A percentile compares a stretch with the other conserved stretches of the same genome.
Evolutionary conservation across 1,140 invertebrate genomes (phyloP).

Genomic region (Papilio aristodemus): DNA sequence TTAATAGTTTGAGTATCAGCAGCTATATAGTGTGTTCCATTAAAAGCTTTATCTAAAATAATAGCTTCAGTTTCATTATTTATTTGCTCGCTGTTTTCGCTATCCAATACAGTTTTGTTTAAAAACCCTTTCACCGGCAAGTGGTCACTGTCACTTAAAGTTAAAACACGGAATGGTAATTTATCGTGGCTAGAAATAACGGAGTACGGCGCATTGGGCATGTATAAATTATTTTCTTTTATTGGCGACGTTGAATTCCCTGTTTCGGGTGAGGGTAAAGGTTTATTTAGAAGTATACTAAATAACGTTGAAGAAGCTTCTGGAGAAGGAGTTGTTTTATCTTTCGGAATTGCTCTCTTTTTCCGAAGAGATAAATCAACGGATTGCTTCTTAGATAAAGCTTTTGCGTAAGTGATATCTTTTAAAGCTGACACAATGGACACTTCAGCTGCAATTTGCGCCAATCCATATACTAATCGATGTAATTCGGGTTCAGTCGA

Average conservation of each 20-base stretch:
- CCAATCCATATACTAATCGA: conserved; percentile 68
- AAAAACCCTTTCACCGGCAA: conserved; percentile 59
- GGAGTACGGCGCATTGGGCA: conserved; percentile 47
- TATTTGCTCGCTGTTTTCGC: conserved; percentile 47
- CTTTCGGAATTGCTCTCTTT: conserved; percentile 54
- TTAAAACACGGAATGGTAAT: conserved; percentile 50
- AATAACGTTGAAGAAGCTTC: conserved; percentile 43
- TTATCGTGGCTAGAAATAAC: conserved; percentile 53
- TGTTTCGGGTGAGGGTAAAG: conserved; percentile 27
- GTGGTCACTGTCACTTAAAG: conserved; percentile 38
- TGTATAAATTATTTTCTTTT: conserved; percentile 34
- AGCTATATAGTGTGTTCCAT: conserved; percentile 52
- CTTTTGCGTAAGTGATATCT: conserved; percentile 68
- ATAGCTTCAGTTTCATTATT: conserved; percentile 57
- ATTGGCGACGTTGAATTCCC: conserved; percentile 22
- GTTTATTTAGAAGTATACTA: conserved; percentile 60
- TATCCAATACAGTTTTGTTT: conserved; percentile 66
- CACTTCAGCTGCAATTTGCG: conserved; percentile 71
- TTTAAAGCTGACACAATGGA: conserved; percentile 73
- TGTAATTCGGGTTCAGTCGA: conserved; percentile 73
- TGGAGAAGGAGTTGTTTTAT: conserved; percentile 40
- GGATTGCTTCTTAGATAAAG: conserved; percentile 71
- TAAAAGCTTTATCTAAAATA: conserved; percentile 59
- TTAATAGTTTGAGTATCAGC: conserved; percentile 53
- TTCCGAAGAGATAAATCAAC: conserved; percentile 67